phyloP scores from a whole-genome alignment of 2,797 vertebrate genomes.

The Leontopithecus rosalia region DNA sequence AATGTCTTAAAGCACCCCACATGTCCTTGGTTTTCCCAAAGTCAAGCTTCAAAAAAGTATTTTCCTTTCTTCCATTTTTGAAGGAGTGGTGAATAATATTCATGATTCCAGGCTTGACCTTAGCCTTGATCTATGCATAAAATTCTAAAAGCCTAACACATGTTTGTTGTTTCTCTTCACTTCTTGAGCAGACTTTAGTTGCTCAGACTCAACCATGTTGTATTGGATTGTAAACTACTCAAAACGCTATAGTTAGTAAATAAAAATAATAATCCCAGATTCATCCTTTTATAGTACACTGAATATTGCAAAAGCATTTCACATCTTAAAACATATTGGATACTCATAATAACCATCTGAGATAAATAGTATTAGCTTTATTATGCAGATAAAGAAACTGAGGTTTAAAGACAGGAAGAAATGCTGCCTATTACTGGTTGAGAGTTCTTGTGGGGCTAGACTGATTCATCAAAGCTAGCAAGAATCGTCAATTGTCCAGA shows the following conservation, averaged over 20 bases:
- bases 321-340: not conserved
- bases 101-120: not conserved
- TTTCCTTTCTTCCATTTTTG: not conserved
- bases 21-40: not conserved
- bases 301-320: not conserved
- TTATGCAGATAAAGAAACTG: constrained; percentile 25
- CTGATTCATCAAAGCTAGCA: not conserved
- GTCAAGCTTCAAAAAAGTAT: not conserved
- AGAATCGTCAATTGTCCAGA: not conserved
- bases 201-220: not conserved
- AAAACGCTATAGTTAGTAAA: not conserved
- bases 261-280: not conserved
- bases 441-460: not conserved
- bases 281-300: constrained; percentile 3
- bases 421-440: not conserved
- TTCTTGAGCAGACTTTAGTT: not conserved
- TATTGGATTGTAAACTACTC: not conserved
- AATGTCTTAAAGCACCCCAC: not conserved
- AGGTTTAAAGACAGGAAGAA: constrained; percentile 16
- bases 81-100: not conserved
- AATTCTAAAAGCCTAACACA: constrained; percentile 32
- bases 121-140: not conserved
- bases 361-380: constrained; percentile 17
- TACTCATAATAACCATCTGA: not conserved
- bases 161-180: constrained; percentile 4